Conservation (phyloP, 2,888 invertebrate genomes). For the Drosophila meridionalis region DNA sequence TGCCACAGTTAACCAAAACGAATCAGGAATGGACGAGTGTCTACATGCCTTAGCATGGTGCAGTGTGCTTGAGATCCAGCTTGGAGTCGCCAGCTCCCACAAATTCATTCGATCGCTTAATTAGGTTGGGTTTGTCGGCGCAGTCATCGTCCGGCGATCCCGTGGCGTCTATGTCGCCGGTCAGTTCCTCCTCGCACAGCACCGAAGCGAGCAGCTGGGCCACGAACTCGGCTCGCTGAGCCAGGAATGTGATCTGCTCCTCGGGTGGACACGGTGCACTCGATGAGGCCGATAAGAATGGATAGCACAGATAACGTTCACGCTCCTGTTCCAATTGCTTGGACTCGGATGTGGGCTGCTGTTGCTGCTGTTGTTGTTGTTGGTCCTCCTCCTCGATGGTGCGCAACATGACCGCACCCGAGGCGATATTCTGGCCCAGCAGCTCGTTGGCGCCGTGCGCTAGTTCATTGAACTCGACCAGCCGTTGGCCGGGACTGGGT, state of each 20-base stretch:
- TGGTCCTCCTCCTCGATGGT: conserved; percentile 47
- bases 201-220: conserved; percentile 62
- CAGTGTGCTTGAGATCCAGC: conserved; percentile 31
- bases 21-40: conserved; percentile 20
- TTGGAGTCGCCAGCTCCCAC: conserved; percentile 63
- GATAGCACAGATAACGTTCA: conserved; percentile 56
- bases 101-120: conserved; percentile 35
- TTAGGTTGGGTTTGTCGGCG: conserved; percentile 8
- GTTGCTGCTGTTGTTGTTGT: conserved; percentile 9
- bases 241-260: conserved; percentile 42
- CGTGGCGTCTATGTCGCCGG: background rate
- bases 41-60: conserved; percentile 19
- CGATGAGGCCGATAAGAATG: conserved; percentile 29
- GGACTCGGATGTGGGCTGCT: conserved; percentile 10
- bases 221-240: conserved; percentile 65
- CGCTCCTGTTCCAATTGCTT: conserved; percentile 39
- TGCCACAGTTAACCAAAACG: conserved; percentile 15
- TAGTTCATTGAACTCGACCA: conserved; percentile 36
- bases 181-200: conserved; percentile 57
- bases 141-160: background rate
- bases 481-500: conserved; percentile 13
- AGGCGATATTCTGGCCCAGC: background rate
- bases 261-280: conserved; percentile 5
- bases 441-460: conserved; percentile 31
- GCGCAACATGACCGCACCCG: conserved; percentile 24